These are phyloP conservation scores for Pteromalus puparum DNA, from an alignment of 1,140 invertebrate species.

Conservation along the genomic window DNA sequence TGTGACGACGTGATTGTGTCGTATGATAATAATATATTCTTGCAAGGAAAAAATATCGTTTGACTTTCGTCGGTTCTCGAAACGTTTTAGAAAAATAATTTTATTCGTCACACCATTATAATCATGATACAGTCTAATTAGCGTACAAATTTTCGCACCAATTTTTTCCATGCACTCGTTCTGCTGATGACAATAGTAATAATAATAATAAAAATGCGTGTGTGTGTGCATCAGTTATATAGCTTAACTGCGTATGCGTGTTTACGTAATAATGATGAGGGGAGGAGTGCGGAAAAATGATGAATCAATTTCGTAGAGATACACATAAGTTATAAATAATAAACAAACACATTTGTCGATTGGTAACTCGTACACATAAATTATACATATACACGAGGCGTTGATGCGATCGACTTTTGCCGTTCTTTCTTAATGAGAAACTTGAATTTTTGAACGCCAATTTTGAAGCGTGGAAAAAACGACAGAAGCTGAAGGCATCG, in stretches of 20 bases:
- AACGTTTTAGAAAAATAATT: neutral
- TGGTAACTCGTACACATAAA: conserved; percentile 61
- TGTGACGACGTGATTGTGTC: neutral
- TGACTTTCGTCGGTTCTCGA: neutral
- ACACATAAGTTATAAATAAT: conserved; percentile 32
- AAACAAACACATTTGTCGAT: conserved; percentile 41
- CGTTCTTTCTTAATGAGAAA: conserved; percentile 7
- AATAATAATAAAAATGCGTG: neutral
- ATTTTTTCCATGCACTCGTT: neutral
- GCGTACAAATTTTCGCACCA: too few relatives aligned
- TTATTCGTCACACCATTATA: neutral
- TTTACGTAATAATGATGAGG: neutral
- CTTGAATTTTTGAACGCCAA: neutral
- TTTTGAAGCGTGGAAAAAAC: conserved; percentile 2
- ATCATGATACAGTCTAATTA: neutral
- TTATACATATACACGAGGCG: conserved; percentile 36
- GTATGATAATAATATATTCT: too few relatives aligned
- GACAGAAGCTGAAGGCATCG: conserved; percentile 11
- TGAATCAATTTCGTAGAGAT: conserved; percentile 15
- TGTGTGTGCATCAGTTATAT: neutral
- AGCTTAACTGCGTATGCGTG: neutral
- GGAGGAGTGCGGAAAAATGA: neutral
- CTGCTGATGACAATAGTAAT: neutral
- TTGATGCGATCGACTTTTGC: conserved; percentile 19
- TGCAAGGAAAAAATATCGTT: neutral